Evolutionary conservation across 2,113 vertebrate species (phyloP).

Genomic region (Eudyptes chrysolophus): DNA sequence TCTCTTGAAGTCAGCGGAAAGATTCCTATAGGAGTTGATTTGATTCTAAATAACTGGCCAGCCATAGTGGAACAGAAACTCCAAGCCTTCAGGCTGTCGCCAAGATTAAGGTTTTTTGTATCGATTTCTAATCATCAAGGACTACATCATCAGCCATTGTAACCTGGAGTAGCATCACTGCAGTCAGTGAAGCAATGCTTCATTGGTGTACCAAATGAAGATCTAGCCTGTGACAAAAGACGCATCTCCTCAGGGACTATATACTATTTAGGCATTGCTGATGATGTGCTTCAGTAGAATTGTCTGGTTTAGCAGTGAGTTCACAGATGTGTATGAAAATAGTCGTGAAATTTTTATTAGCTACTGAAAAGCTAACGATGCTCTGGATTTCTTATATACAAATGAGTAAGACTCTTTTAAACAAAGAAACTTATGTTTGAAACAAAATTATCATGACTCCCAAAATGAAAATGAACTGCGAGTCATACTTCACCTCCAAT

Average conservation of each 20-base stretch:
- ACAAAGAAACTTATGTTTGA: accelerated
- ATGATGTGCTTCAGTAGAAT: accelerated
- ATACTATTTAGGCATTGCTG: too few relatives aligned
- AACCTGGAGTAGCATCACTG: neutral
- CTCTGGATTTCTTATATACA: neutral
- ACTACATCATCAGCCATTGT: neutral
- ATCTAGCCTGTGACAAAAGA: neutral
- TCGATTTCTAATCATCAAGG: neutral
- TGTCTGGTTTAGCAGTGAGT: neutral
- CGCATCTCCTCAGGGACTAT: neutral
- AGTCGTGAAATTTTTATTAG: neutral
- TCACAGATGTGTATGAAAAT: neutral
- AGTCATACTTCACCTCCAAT: neutral
- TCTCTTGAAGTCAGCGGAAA: too few relatives aligned
- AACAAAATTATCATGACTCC: neutral
- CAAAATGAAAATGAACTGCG: neutral
- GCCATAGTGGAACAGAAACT: neutral
- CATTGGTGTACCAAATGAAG: neutral
- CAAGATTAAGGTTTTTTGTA: neutral
- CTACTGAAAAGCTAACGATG: neutral
- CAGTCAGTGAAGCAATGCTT: neutral
- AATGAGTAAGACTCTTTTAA: neutral
- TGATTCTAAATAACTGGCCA: neutral
- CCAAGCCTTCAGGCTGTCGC: neutral
- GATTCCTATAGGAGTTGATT: neutral